These are phyloP conservation scores for Takifugu rubripes DNA, from an alignment of 2,797 vertebrate genomes.

Conservation along the genomic window DNA sequence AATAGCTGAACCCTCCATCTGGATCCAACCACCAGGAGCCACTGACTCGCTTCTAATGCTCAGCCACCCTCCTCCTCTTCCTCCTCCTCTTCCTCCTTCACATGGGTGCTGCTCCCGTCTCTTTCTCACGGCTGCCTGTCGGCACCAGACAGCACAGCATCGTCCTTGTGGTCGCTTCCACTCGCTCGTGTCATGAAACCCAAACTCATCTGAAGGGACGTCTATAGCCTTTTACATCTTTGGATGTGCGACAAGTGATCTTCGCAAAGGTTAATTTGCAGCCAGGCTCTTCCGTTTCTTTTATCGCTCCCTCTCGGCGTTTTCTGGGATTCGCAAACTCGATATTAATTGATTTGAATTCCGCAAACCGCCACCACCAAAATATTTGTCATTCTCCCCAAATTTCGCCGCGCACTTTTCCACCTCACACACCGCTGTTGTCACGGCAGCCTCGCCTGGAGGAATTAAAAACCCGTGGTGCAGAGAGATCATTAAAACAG, in stretches of 20 bases:
- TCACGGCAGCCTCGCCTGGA: background rate
- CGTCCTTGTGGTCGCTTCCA: slow-evolving; percentile 35
- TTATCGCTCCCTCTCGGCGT: no score
- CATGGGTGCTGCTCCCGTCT: slow-evolving; percentile 30
- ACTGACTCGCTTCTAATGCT: background rate
- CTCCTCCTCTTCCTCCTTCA: slow-evolving; percentile 1
- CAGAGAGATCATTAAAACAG: slow-evolving; percentile 4
- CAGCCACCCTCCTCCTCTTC: background rate
- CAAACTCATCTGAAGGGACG: slow-evolving; percentile 26
- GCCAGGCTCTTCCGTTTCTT: no score
- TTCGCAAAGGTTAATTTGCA: no score
- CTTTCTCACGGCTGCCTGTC: slow-evolving; percentile 21
- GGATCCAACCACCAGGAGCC: slow-evolving; percentile 14
- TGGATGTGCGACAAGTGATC: background rate
- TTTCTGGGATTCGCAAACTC: no score
- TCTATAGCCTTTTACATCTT: slow-evolving; percentile 8
- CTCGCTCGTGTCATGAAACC: slow-evolving; percentile 29
- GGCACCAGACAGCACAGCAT: slow-evolving; percentile 42
- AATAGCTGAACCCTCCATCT: slow-evolving; percentile 16
- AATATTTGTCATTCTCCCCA: background rate
- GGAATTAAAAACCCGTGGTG: slow-evolving; percentile 11
- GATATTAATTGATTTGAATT: no score
- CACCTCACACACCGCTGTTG: no score
- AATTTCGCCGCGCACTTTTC: no score
- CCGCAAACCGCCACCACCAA: no score